Percentiles rank a stretch among this genome's conserved stretches.
phyloP scores from a whole-genome alignment of 2,797 vertebrate genomes.

The Tapirus indicus region DNA sequence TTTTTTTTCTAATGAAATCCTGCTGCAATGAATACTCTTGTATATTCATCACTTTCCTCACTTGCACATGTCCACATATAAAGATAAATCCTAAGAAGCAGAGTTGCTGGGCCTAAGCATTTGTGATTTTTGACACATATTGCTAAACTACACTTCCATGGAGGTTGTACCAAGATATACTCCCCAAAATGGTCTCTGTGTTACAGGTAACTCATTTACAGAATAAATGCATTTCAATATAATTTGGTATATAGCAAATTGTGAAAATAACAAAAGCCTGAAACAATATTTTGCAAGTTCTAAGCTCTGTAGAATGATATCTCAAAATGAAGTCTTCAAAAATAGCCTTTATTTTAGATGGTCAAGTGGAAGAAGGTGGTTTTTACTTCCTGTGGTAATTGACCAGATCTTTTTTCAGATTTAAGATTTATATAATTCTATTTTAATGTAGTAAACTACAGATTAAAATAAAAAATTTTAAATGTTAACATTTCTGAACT shows the following conservation, averaged over 20 bases:
- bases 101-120: not conserved
- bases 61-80: not conserved
- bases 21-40: not conserved
- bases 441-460: slow-evolving; percentile 25
- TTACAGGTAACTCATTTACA: not conserved
- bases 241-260: not conserved
- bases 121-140: not conserved
- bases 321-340: slow-evolving; percentile 45
- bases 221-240: not conserved
- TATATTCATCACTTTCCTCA: not conserved
- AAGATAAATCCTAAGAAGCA: not conserved
- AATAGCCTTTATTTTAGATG: slow-evolving; percentile 21
- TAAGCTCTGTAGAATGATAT: not conserved
- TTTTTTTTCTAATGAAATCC: not conserved
- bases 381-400: slow-evolving; percentile 17
- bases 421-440: slow-evolving; percentile 11
- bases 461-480: not conserved
- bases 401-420: slow-evolving; percentile 23
- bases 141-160: not conserved
- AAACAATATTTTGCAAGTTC: not conserved
- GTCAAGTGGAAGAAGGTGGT: not conserved
- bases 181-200: not conserved
- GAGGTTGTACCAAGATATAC: not conserved
- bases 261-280: not conserved
- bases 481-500: slow-evolving; percentile 5